Evolutionary conservation across 1,140 invertebrate genomes (phyloP).

Genomic region (Anthonomus grandis): DNA sequence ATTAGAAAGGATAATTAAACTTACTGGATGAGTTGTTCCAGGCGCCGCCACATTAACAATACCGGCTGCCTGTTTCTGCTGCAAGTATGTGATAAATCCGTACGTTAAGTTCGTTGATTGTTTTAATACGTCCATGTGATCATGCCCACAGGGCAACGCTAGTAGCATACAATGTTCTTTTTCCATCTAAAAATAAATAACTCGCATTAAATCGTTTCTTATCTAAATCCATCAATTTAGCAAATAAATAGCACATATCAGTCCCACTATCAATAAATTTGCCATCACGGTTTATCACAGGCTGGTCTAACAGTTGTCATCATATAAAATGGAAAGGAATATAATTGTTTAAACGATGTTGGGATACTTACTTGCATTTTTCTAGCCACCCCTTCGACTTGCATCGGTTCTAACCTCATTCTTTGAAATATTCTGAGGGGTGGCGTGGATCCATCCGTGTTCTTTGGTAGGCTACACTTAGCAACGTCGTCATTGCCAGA

Average conservation of each 20-base stretch:
- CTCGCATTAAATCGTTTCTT: not conserved
- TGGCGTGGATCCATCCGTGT: conserved; percentile 75
- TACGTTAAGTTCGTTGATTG: conserved; percentile 86
- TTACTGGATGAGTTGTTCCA: conserved; percentile 73
- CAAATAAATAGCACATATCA: not conserved
- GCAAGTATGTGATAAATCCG: conserved; percentile 94
- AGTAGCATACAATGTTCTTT: conserved; percentile 95
- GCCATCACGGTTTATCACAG: conserved; percentile 1
- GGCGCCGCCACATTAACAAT: conserved; percentile 94
- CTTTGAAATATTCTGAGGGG: conserved; percentile 90
- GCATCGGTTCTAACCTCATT: conserved; percentile 91
- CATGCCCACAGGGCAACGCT: conserved; percentile 89
- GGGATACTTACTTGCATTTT: conserved; percentile 83
- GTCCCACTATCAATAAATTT: conserved; percentile 1
- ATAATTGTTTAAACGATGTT: not conserved
- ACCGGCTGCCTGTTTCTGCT: conserved; percentile 94
- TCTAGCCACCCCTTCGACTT: conserved; percentile 90
- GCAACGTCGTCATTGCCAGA: conserved; percentile 88
- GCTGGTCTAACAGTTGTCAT: not conserved
- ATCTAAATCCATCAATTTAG: not conserved
- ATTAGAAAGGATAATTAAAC: no score
- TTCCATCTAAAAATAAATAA: conserved; percentile 66
- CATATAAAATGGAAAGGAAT: conserved; percentile 4
- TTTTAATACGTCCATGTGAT: conserved; percentile 87
- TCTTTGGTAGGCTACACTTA: conserved; percentile 73